A percentile compares a stretch with the other conserved stretches of the same genome.
Evolutionary conservation across 2,888 invertebrate genomes (phyloP).

Genomic region (Apodemia hepburni): DNA sequence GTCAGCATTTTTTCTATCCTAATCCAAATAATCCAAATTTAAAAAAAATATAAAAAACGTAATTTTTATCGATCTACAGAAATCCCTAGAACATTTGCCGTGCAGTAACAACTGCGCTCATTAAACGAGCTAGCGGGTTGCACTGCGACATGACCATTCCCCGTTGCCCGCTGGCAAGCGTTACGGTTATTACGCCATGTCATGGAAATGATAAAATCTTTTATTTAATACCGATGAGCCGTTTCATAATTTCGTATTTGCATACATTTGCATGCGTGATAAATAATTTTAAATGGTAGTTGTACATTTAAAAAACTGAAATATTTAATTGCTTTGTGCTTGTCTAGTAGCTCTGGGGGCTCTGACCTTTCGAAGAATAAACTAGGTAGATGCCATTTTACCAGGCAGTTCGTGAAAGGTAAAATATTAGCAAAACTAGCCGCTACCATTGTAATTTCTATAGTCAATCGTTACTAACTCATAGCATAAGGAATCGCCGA

Average conservation of each 20-base stretch:
- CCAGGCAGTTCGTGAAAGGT: too few species aligned
- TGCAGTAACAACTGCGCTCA: slow-evolving; percentile 46
- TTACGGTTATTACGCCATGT: slow-evolving; percentile 27
- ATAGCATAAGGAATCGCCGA: too few species aligned
- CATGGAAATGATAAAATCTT: slow-evolving; percentile 15
- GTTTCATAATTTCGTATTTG: slow-evolving; percentile 10
- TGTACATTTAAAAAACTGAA: neutral
- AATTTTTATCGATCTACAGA: neutral
- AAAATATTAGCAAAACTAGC: too few species aligned
- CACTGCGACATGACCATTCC: slow-evolving; percentile 39
- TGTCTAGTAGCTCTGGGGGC: too few species aligned
- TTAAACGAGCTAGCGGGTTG: slow-evolving; percentile 41
- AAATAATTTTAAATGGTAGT: neutral
- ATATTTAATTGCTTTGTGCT: too few species aligned
- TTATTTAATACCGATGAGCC: slow-evolving; percentile 15
- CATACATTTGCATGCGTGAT: slow-evolving; percentile 5
- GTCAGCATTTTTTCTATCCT: too few species aligned
- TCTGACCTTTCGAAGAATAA: too few species aligned
- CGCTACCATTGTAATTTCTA: too few species aligned
- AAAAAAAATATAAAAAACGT: too few species aligned
- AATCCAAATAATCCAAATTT: too few species aligned
- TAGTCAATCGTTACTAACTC: too few species aligned
- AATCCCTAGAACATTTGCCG: slow-evolving; percentile 31
- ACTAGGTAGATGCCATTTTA: too few species aligned
- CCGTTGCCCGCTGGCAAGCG: slow-evolving; percentile 34